Conservation (phyloP, 2,113 vertebrate genomes). For the Lasiurus cinereus region DNA sequence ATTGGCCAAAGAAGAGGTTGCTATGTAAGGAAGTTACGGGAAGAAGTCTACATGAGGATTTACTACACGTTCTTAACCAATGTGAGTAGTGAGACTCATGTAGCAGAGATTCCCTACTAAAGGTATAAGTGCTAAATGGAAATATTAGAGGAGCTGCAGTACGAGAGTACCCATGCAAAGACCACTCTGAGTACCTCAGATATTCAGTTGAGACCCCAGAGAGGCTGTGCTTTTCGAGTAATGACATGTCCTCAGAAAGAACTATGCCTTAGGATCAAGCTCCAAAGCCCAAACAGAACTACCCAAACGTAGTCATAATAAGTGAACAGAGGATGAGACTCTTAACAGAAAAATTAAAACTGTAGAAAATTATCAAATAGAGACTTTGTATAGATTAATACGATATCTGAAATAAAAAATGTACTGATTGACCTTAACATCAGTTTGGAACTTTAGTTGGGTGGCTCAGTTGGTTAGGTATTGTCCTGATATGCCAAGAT, state of each 20-base stretch:
- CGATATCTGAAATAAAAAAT: constrained; percentile 24
- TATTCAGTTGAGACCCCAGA: neutral
- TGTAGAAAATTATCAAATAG: neutral
- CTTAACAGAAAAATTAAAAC: constrained; percentile 16
- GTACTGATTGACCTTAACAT: neutral
- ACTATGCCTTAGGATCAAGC: neutral
- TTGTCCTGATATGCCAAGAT: neutral
- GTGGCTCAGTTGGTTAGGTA: neutral
- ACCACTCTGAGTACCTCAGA: neutral
- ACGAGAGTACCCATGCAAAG: neutral
- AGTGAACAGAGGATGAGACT: neutral
- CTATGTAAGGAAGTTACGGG: neutral
- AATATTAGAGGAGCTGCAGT: neutral
- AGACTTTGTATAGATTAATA: neutral
- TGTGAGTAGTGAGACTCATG: neutral
- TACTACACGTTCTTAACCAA: neutral
- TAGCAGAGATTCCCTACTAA: neutral
- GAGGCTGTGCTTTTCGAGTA: neutral
- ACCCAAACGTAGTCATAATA: neutral
- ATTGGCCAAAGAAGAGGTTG: neutral
- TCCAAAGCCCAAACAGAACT: neutral
- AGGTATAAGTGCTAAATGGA: neutral
- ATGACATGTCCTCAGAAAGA: neutral
- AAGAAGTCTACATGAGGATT: neutral
- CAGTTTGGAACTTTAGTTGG: neutral